Conservation (phyloP, 2,888 invertebrate genomes). For the Parasteatoda lunata region DNA sequence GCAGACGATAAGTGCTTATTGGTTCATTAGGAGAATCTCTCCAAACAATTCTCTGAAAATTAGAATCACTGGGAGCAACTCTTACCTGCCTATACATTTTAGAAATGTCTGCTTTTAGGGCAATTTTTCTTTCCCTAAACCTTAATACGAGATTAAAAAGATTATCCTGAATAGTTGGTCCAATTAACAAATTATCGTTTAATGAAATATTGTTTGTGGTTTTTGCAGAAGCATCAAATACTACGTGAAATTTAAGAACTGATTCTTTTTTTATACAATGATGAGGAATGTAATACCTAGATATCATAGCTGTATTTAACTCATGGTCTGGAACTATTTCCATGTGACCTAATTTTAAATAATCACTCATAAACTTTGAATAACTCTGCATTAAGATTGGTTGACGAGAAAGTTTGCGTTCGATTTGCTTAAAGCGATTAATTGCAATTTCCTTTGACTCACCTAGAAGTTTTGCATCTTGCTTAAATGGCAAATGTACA, state of each 20-base stretch:
- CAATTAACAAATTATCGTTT: not conserved
- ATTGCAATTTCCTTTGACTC: not conserved
- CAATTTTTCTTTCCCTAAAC: no score
- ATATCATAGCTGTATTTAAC: not conserved
- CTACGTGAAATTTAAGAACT: not conserved
- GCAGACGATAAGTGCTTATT: no score
- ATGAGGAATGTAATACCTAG: not conserved
- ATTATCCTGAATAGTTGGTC: no score
- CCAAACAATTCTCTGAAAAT: no score
- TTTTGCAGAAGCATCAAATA: not conserved
- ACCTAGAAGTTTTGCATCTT: not conserved
- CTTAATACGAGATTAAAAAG: no score
- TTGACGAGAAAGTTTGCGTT: not conserved
- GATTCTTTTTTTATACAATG: not conserved
- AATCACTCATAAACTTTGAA: not conserved
- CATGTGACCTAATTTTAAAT: not conserved
- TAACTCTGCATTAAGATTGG: not conserved
- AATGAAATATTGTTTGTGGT: not conserved
- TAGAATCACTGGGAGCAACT: no score
- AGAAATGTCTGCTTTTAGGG: no score
- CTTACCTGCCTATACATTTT: no score
- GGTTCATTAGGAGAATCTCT: no score
- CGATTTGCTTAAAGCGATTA: not conserved
- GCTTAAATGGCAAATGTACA: not conserved
- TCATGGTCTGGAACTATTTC: not conserved